phyloP scores from a whole-genome alignment of 2,888 invertebrate genomes.

The Aphidius colemani region DNA sequence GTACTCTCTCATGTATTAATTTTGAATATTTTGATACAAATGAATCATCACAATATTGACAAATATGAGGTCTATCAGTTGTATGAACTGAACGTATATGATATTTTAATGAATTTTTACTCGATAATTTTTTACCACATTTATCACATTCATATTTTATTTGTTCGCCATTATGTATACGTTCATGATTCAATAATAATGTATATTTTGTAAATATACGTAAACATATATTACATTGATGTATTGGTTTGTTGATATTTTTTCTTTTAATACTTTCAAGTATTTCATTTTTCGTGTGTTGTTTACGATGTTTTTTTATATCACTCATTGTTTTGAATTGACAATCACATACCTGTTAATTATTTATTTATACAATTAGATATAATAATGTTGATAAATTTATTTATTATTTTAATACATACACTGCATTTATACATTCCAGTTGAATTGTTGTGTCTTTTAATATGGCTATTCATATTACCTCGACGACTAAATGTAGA shows the following conservation, averaged over 20 bases:
- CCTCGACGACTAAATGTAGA: conserved; percentile 52
- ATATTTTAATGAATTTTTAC: conserved; percentile 48
- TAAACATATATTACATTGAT: conserved; percentile 46
- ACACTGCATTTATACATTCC: conserved; percentile 50
- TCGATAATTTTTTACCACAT: conserved; percentile 49
- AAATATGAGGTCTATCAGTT: conserved; percentile 58
- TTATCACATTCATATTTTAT: conserved; percentile 41
- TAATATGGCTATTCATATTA: conserved; percentile 53
- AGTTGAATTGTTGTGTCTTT: conserved; percentile 46
- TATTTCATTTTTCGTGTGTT: conserved; percentile 47
- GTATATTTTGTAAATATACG: conserved; percentile 44
- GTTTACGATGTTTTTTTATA: conserved; percentile 48
- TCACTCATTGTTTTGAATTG: conserved; percentile 51
- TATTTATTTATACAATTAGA: neutral
- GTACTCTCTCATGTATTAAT: conserved; percentile 57
- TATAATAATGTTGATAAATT: neutral
- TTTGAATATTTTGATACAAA: conserved; percentile 58
- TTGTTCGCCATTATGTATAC: conserved; percentile 42
- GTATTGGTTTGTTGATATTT: conserved; percentile 38
- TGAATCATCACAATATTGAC: conserved; percentile 58
- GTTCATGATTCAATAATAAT: conserved; percentile 47
- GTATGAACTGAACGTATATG: conserved; percentile 60
- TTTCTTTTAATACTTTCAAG: conserved; percentile 41
- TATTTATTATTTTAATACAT: conserved; percentile 29
- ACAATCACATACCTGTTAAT: conserved; percentile 44